These are phyloP conservation scores for Simalia tracyae DNA, from an alignment of 2,797 vertebrate species.

Conservation along the genomic window DNA sequence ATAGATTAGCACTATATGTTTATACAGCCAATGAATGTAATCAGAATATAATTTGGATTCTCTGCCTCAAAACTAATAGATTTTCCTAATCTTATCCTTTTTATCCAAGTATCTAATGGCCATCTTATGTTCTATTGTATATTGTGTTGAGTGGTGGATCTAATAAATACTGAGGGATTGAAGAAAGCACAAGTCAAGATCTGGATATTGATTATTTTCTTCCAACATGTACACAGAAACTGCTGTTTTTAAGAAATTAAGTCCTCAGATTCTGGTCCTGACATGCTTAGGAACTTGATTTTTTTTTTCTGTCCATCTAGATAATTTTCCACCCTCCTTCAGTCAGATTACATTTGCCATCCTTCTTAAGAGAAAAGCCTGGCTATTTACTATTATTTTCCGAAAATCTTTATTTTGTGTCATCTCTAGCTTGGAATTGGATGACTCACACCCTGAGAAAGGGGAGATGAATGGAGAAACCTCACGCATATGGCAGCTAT, in stretches of 20 bases:
- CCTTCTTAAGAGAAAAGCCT: background rate
- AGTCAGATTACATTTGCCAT: background rate
- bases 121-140: background rate
- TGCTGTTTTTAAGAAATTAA: background rate
- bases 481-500: conserved; percentile 27
- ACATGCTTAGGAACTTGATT: background rate
- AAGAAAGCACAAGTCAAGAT: background rate
- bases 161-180: background rate
- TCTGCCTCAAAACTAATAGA: too few relatives aligned
- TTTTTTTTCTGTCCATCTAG: background rate
- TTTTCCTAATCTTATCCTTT: background rate
- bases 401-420: background rate
- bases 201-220: background rate
- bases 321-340: background rate
- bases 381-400: background rate
- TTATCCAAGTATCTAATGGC: background rate
- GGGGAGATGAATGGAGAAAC: background rate
- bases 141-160: background rate
- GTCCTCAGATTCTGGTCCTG: background rate
- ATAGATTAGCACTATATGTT: too few relatives aligned
- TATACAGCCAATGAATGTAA: too few relatives aligned
- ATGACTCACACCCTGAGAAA: conserved; percentile 19
- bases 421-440: background rate
- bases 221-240: background rate
- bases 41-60: too few relatives aligned